A percentile compares a stretch with the other conserved stretches of the same genome.
Conservation (phyloP, 2,888 invertebrate genomes). For the Dimorphilus gyrociliatus region DNA sequence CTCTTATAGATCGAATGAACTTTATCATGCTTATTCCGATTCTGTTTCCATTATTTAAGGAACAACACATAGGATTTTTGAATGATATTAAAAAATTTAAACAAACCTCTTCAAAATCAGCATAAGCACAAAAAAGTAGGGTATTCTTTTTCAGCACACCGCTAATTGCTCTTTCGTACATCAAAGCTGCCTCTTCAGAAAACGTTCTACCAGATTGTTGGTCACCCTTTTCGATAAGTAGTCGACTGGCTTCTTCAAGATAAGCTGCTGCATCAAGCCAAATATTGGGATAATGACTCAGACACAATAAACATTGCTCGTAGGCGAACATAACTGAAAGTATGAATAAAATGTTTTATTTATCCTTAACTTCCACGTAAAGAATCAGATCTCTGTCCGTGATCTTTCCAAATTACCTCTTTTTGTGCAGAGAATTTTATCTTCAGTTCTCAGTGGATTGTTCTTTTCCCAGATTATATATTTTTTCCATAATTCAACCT, state of each 20-base stretch:
- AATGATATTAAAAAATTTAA: not conserved
- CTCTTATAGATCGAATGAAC: conserved; percentile 88
- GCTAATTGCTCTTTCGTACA: conserved; percentile 82
- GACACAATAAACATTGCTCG: conserved; percentile 84
- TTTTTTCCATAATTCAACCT: conserved; percentile 97
- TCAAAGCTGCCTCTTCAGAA: conserved; percentile 77
- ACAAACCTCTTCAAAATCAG: conserved; percentile 79
- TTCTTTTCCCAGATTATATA: conserved; percentile 93
- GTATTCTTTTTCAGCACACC: conserved; percentile 76
- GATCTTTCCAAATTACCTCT: conserved; percentile 40
- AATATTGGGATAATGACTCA: conserved; percentile 93
- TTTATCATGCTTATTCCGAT: conserved; percentile 83
- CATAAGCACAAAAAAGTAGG: conserved; percentile 88
- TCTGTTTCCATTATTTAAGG: too few relatives aligned
- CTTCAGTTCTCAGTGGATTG: conserved; percentile 89
- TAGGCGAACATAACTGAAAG: conserved; percentile 83
- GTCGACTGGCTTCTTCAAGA: conserved; percentile 80
- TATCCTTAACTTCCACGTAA: conserved; percentile 1
- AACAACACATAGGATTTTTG: not conserved
- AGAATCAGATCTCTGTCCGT: not conserved
- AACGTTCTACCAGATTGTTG: conserved; percentile 78
- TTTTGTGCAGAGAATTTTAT: conserved; percentile 75
- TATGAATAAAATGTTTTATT: conserved; percentile 4
- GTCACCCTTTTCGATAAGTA: conserved; percentile 86
- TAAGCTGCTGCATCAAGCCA: conserved; percentile 94